phyloP scores from a whole-genome alignment of 1,140 invertebrate species.

The Triops longicaudatus region DNA sequence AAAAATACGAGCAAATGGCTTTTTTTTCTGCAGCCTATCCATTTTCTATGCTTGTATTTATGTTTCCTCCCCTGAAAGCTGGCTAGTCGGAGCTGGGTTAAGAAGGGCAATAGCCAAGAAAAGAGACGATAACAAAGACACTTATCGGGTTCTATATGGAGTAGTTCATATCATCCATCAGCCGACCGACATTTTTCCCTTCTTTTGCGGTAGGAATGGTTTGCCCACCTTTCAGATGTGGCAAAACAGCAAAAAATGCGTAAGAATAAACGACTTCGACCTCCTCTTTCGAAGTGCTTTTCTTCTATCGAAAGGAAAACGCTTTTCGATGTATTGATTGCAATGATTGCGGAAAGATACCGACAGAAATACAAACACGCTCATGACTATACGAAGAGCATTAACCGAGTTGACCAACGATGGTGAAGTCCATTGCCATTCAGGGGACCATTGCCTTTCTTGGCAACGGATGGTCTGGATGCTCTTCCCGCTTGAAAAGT shows the following conservation, averaged over 20 bases:
- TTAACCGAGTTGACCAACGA: background rate
- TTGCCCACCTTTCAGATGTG: background rate
- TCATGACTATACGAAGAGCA: background rate
- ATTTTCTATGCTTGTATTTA: background rate
- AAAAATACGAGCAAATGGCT: background rate
- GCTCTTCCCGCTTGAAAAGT: background rate
- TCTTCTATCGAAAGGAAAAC: too few relatives aligned
- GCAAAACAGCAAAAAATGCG: background rate
- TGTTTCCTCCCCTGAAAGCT: background rate
- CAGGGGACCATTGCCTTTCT: background rate
- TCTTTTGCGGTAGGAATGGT: background rate
- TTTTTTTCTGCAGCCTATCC: background rate
- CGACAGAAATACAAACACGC: background rate
- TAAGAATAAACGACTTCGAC: background rate
- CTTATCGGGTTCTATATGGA: background rate
- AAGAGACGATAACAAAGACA: background rate
- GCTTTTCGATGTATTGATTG: background rate
- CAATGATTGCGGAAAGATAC: background rate
- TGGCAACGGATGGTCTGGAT: background rate
- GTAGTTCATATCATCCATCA: background rate
- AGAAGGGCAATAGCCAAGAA: background rate
- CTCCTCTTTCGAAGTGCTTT: background rate
- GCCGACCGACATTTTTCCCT: background rate
- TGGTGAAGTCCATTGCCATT: background rate
- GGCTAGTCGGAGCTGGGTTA: constrained; percentile 1